Conservation (phyloP, 2,797 vertebrate species). For the Urosaurus nigricauda region DNA sequence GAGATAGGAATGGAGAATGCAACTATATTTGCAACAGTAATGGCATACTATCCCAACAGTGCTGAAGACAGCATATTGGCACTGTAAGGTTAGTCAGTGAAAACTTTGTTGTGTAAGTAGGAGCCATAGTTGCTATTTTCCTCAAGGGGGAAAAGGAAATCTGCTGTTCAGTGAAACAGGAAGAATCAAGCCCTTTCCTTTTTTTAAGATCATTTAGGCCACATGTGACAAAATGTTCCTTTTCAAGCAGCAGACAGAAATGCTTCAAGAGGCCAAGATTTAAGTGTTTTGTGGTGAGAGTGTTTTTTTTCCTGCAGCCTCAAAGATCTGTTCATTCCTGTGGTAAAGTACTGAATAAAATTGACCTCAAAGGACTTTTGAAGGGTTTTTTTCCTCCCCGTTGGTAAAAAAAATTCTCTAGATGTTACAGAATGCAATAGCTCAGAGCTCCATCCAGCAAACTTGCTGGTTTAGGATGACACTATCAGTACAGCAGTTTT, state of each 20-base stretch:
- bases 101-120: background rate
- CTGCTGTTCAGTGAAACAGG: background rate
- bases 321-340: background rate
- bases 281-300: background rate
- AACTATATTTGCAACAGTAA: background rate
- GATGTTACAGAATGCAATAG: background rate
- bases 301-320: background rate
- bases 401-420: background rate
- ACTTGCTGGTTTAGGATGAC: background rate
- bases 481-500: background rate
- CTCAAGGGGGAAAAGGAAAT: background rate
- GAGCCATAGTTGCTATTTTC: background rate
- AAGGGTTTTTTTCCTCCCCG: background rate
- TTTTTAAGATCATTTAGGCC: constrained; percentile 4
- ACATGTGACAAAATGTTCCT: background rate
- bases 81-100: background rate
- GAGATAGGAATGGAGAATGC: background rate
- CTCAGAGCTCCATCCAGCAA: background rate
- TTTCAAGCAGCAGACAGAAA: background rate
- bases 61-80: background rate
- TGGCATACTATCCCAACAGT: fast-evolving
- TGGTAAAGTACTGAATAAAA: background rate
- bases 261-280: background rate
- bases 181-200: background rate
- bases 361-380: background rate